Percentiles rank a stretch among this genome's conserved stretches.
phyloP scores from a whole-genome alignment of 1,140 invertebrate genomes.

The Protaetia brevitarsis region DNA sequence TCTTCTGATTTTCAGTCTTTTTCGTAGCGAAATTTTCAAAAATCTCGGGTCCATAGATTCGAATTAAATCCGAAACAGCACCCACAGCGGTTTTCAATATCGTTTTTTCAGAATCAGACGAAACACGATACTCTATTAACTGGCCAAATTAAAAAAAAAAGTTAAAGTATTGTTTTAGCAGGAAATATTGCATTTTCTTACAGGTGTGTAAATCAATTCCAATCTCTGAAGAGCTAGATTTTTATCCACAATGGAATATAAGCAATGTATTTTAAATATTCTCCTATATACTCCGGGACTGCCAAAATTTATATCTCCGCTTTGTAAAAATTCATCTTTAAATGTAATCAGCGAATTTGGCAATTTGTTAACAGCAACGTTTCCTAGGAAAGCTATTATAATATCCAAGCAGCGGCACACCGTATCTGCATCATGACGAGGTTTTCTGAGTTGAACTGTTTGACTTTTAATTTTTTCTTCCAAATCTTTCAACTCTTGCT shows the following conservation, averaged over 20 bases:
- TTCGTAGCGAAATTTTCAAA: not conserved
- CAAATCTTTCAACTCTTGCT: not conserved
- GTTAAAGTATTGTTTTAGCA: not conserved
- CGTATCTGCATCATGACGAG: not conserved
- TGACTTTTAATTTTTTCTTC: not conserved
- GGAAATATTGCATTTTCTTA: not conserved
- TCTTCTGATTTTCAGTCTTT: not conserved
- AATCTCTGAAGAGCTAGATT: not conserved
- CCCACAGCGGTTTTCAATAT: not conserved
- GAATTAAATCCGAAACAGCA: slow-evolving; percentile 10
- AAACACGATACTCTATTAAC: not conserved
- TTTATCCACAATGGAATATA: not conserved
- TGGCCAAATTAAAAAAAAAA: not conserved
- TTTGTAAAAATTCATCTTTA: not conserved
- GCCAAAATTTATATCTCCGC: not conserved
- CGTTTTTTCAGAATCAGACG: not conserved
- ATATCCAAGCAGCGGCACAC: slow-evolving; percentile 10
- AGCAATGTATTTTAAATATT: not conserved
- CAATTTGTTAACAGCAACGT: not conserved
- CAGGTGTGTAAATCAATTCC: not conserved
- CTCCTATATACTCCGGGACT: not conserved
- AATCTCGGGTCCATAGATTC: not conserved
- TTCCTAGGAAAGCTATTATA: not conserved
- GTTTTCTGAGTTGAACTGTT: not conserved
- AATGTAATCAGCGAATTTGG: not conserved